A percentile compares a stretch with the other conserved stretches of the same genome.
These are phyloP conservation scores for Noctua comes DNA, from an alignment of 2,888 invertebrate species.

Conservation along the genomic window DNA sequence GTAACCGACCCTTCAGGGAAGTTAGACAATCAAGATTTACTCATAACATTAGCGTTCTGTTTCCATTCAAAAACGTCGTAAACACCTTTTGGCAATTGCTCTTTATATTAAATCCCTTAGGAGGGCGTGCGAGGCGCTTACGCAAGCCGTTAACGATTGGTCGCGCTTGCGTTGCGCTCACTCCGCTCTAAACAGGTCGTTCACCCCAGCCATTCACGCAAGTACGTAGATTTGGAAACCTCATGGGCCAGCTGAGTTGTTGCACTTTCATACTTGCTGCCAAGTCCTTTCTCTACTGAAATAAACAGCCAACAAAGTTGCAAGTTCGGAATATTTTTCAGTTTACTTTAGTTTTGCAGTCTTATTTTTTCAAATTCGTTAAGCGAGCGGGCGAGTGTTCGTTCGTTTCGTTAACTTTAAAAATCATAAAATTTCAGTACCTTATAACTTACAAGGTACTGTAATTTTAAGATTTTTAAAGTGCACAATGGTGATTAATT, in stretches of 20 bases:
- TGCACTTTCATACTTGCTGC: slow-evolving; percentile 77
- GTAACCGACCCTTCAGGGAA: slow-evolving; percentile 75
- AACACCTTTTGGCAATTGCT: slow-evolving; percentile 69
- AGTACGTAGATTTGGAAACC: slow-evolving; percentile 82
- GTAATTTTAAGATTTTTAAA: too few relatives aligned
- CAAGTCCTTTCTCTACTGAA: slow-evolving; percentile 68
- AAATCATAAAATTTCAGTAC: too few relatives aligned
- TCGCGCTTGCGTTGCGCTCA: slow-evolving; percentile 82
- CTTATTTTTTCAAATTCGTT: background rate
- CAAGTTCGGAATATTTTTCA: background rate
- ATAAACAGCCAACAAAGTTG: slow-evolving; percentile 8
- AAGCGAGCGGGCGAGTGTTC: too few relatives aligned
- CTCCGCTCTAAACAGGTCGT: slow-evolving; percentile 83
- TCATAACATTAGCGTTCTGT: slow-evolving; percentile 69
- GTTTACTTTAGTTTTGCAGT: background rate
- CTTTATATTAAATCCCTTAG: slow-evolving; percentile 80
- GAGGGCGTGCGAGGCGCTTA: slow-evolving; percentile 83
- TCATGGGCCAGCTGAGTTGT: slow-evolving; percentile 74
- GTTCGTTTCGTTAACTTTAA: too few relatives aligned
- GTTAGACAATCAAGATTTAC: slow-evolving; percentile 71
- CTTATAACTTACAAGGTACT: too few relatives aligned
- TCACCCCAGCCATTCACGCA: slow-evolving; percentile 84
- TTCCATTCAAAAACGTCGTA: slow-evolving; percentile 66
- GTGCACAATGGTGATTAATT: background rate
- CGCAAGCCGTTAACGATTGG: slow-evolving; percentile 86